Evolutionary conservation across 2,888 invertebrate genomes (phyloP).

Genomic region (Xylota sylvarum): DNA sequence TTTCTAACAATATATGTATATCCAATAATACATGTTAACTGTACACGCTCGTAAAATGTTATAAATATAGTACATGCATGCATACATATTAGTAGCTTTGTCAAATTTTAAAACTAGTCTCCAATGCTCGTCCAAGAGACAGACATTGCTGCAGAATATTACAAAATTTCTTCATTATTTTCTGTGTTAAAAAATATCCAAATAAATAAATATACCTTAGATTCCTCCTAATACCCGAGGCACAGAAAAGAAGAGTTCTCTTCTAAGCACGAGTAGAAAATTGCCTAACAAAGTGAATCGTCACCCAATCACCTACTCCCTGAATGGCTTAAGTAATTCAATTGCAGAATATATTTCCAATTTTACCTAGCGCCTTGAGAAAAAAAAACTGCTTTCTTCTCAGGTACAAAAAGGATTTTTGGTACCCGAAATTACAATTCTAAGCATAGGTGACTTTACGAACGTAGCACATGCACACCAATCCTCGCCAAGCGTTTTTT

Average conservation of each 20-base stretch:
- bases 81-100: no score
- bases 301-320: not conserved
- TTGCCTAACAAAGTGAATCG: conserved; percentile 6
- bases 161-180: no score
- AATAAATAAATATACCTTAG: not conserved
- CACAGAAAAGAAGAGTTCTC: not conserved
- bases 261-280: not conserved
- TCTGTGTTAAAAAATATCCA: no score
- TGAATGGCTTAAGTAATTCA: conserved; percentile 1
- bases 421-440: not conserved
- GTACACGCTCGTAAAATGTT: no score
- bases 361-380: not conserved
- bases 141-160: no score
- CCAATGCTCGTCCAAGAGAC: no score
- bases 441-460: not conserved
- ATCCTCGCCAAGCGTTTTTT: no score
- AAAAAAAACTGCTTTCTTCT: not conserved
- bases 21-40: no score
- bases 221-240: not conserved
- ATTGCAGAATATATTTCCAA: not conserved
- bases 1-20: no score
- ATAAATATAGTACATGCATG: no score
- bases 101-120: no score
- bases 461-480: no score
- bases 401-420: not conserved